phyloP scores from a whole-genome alignment of 2,113 vertebrate genomes.

The Etia nguti region DNA sequence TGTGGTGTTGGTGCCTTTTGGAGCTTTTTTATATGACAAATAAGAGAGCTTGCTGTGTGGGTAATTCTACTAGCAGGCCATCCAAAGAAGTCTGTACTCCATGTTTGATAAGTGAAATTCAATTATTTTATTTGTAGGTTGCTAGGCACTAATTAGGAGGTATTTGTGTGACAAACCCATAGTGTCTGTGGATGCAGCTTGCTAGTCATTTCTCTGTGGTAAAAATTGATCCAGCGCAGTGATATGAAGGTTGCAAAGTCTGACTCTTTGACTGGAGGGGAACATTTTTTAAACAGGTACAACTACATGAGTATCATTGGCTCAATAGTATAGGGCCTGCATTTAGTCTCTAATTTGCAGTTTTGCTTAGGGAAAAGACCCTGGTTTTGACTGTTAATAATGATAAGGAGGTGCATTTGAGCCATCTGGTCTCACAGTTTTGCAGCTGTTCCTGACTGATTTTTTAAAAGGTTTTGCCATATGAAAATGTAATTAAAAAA shows the following conservation, averaged over 20 bases:
- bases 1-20: neutral
- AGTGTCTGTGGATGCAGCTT: neutral
- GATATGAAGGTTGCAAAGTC: neutral
- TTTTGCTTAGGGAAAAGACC: neutral
- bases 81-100: neutral
- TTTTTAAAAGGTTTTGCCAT: neutral
- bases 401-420: neutral
- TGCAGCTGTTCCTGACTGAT: neutral
- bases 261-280: neutral
- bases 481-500: neutral
- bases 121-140: neutral
- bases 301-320: neutral
- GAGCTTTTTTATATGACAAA: neutral
- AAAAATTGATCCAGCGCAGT: neutral
- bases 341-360: neutral
- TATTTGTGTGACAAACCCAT: neutral
- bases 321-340: neutral
- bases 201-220: neutral
- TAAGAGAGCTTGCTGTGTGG: neutral
- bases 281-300: neutral
- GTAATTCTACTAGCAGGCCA: neutral
- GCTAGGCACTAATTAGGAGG: neutral
- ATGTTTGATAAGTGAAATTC: neutral
- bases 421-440: neutral
- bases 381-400: neutral